Conservation (phyloP, 2,113 vertebrate genomes). For the Hassar affinis region DNA sequence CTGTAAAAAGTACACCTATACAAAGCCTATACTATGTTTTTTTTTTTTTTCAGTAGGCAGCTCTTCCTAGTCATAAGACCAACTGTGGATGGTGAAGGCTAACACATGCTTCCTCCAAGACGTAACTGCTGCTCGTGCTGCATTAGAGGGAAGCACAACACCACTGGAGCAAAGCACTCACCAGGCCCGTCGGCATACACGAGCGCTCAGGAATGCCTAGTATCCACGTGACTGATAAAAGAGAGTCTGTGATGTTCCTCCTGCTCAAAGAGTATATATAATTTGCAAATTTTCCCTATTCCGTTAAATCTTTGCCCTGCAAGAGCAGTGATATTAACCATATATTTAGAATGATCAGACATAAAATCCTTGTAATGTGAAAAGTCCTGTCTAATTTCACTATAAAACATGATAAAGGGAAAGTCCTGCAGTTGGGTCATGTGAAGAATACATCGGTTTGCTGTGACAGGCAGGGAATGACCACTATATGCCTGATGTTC, state of each 20-base stretch:
- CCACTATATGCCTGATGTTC: neutral
- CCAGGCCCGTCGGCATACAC: neutral
- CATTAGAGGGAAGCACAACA: neutral
- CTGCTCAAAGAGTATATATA: neutral
- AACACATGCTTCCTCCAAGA: neutral
- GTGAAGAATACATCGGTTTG: neutral
- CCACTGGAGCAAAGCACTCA: neutral
- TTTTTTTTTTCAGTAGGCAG: neutral
- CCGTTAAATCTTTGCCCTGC: neutral
- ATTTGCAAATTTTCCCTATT: neutral
- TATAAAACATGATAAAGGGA: neutral
- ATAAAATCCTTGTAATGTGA: neutral
- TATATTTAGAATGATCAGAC: neutral
- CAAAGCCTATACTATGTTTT: neutral
- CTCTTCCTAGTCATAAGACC: neutral
- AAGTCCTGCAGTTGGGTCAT: neutral
- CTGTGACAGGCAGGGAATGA: neutral
- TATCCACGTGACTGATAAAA: neutral
- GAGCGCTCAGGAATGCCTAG: neutral
- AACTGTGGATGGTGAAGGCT: neutral
- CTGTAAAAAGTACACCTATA: neutral
- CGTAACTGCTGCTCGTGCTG: neutral
- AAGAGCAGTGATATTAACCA: neutral
- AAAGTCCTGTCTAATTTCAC: neutral
- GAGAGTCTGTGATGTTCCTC: neutral